phyloP scores from a whole-genome alignment of 2,797 vertebrate species.

The Enteromius afrohamiltoni region DNA sequence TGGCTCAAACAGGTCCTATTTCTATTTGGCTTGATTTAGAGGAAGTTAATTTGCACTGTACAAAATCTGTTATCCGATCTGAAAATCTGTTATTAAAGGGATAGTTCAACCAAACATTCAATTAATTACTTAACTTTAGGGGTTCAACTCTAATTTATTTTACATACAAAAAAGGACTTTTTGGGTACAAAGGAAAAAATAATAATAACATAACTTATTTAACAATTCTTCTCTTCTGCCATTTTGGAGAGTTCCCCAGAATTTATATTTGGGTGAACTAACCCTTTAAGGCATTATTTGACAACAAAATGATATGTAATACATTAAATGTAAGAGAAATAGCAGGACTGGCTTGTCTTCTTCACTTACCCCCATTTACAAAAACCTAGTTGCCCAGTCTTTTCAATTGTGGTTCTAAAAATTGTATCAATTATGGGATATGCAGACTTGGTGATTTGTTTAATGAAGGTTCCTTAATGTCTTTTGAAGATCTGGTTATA shows the following conservation, averaged over 20 bases:
- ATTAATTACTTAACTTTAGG: no score
- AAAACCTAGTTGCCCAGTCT: neutral
- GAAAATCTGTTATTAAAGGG: slow-evolving; percentile 5
- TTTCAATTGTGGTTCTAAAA: neutral
- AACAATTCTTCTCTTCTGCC: no score
- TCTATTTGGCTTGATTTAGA: slow-evolving; percentile 7
- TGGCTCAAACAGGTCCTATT: slow-evolving; percentile 7
- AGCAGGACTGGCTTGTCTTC: neutral
- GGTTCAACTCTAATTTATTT: no score
- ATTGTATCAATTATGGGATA: neutral
- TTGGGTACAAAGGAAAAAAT: no score
- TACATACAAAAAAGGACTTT: no score
- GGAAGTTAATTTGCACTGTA: neutral
- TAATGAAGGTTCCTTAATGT: neutral
- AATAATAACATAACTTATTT: no score
- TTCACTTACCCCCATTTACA: neutral
- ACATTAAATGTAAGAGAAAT: neutral
- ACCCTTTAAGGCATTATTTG: neutral
- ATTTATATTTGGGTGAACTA: no score
- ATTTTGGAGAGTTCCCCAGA: no score
- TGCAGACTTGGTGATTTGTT: neutral
- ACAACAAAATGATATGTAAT: neutral
- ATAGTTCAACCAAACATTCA: no score
- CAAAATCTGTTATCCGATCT: slow-evolving; percentile 10
- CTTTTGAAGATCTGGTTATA: neutral